Evolutionary conservation across 2,797 vertebrate genomes (phyloP).

Genomic region (Numenius phaeopus): DNA sequence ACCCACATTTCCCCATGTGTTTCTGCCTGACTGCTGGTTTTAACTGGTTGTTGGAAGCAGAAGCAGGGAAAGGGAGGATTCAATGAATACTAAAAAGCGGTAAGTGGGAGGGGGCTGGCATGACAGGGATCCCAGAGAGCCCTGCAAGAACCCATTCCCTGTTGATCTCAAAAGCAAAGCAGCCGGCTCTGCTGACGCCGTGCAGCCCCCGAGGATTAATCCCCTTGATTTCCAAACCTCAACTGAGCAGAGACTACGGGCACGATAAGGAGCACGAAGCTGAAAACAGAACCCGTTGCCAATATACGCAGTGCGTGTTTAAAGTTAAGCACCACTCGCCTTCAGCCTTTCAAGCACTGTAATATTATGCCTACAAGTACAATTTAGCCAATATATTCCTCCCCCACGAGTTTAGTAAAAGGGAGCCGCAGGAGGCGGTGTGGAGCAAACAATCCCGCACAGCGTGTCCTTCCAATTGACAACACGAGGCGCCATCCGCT

Average conservation of each 20-base stretch:
- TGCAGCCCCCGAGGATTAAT: not conserved
- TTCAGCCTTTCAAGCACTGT: not conserved
- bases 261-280: not conserved
- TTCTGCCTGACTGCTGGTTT: not conserved
- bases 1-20: not conserved
- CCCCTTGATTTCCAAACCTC: not conserved
- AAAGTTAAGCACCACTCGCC: not conserved
- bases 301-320: not conserved
- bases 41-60: not conserved
- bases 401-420: constrained; percentile 26
- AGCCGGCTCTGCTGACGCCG: not conserved
- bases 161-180: not conserved
- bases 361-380: constrained; percentile 33
- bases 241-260: not conserved
- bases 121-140: not conserved
- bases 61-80: not conserved
- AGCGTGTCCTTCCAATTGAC: constrained; percentile 3
- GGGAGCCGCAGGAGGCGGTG: constrained; percentile 17
- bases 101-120: not conserved
- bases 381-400: constrained; percentile 37
- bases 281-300: not conserved
- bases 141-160: not conserved
- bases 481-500: not conserved
- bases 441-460: constrained; percentile 48
- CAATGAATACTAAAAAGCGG: not conserved